phyloP scores from a whole-genome alignment of 1,140 invertebrate species.

The Fopius arisanus region DNA sequence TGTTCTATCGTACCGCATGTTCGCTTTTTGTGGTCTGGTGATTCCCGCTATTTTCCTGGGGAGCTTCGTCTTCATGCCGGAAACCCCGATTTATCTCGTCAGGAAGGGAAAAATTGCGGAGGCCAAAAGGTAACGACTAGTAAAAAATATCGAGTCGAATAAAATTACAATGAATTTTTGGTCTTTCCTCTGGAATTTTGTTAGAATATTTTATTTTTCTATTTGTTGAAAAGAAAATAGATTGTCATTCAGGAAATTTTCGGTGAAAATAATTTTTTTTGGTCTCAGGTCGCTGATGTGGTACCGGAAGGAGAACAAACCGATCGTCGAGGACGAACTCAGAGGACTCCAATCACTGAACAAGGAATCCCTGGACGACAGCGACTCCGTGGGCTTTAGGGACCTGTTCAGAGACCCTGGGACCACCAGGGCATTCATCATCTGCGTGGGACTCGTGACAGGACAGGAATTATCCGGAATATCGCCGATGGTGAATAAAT shows the following conservation, averaged over 20 bases:
- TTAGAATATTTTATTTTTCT: too few species aligned
- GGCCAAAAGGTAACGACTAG: slow-evolving; percentile 55
- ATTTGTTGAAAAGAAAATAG: too few species aligned
- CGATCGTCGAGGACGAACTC: slow-evolving; percentile 48
- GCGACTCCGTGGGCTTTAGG: slow-evolving; percentile 32
- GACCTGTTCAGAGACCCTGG: slow-evolving; percentile 52
- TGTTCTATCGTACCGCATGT: slow-evolving; percentile 60
- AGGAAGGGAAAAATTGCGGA: slow-evolving; percentile 48
- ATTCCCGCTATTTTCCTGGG: slow-evolving; percentile 62
- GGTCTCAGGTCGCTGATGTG: slow-evolving; percentile 65
- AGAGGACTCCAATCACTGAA: slow-evolving; percentile 43
- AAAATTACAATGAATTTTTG: too few species aligned
- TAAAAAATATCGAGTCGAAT: too few species aligned
- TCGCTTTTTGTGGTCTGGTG: slow-evolving; percentile 58
- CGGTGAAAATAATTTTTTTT: slow-evolving; percentile 32
- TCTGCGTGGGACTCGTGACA: slow-evolving; percentile 59
- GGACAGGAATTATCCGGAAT: slow-evolving; percentile 60
- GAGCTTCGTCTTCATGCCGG: slow-evolving; percentile 66
- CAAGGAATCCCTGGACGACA: slow-evolving; percentile 38
- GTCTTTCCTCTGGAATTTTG: too few species aligned
- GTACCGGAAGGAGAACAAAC: slow-evolving; percentile 64
- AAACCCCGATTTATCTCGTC: slow-evolving; percentile 67
- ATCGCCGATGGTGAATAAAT: slow-evolving; percentile 50
- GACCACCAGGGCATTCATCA: slow-evolving; percentile 57
- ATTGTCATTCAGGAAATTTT: too few species aligned